A percentile compares a stretch with the other conserved stretches of the same genome.
phyloP scores from a whole-genome alignment of 2,797 vertebrate species.

The Chelidonichthys spinosus region DNA sequence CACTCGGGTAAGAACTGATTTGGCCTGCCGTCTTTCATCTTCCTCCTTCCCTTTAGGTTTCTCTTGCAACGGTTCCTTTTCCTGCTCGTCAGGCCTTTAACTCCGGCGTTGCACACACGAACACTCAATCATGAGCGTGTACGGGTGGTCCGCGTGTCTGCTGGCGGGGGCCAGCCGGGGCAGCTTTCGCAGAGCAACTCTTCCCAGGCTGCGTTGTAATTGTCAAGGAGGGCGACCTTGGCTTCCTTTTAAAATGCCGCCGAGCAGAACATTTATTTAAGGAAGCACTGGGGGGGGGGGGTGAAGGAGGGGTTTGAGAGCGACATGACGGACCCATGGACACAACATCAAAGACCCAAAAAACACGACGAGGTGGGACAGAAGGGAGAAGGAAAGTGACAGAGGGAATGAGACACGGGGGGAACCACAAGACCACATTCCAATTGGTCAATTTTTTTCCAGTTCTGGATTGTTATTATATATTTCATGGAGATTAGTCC shows the following conservation, averaged over 20 bases:
- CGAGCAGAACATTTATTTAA: constrained; percentile 81
- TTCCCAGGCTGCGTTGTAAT: constrained; percentile 70
- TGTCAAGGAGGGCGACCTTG: constrained; percentile 74
- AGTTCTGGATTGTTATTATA: constrained; percentile 35
- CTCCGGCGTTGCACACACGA: constrained; percentile 26
- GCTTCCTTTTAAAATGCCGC: constrained; percentile 78
- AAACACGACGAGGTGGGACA: constrained; percentile 17
- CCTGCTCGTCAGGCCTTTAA: constrained; percentile 62
- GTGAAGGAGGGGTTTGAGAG: not conserved
- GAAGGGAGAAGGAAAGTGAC: constrained; percentile 48
- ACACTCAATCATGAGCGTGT: constrained; percentile 53
- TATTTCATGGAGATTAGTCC: constrained; percentile 34
- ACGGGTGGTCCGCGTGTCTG: constrained; percentile 72
- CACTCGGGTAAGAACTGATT: constrained; percentile 73
- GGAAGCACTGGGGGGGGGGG: constrained; percentile 60
- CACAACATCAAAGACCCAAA: constrained; percentile 51
- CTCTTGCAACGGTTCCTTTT: constrained; percentile 53
- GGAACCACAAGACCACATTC: constrained; percentile 50
- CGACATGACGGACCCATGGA: constrained; percentile 31
- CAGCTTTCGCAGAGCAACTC: constrained; percentile 49
- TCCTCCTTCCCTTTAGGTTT: constrained; percentile 43
- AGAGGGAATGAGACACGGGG: constrained; percentile 27
- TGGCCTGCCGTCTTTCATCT: constrained; percentile 67
- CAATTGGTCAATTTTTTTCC: constrained; percentile 35
- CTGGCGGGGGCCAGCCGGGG: constrained; percentile 20